A percentile compares a stretch with the other conserved stretches of the same genome.
phyloP scores from a whole-genome alignment of 2,797 vertebrate species.

The Salmo trutta region DNA sequence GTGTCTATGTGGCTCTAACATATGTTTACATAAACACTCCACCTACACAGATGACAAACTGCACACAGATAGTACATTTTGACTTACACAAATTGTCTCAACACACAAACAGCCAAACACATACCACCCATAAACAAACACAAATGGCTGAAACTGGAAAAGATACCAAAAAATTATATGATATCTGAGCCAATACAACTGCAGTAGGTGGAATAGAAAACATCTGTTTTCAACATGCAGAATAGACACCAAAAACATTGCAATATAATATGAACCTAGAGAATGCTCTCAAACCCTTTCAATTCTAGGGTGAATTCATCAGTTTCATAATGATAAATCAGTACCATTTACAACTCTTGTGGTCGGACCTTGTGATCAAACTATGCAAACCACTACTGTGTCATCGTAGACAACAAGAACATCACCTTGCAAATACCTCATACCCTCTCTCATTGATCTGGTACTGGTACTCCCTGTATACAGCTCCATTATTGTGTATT shows the following conservation, averaged over 20 bases:
- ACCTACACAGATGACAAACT: constrained; percentile 25
- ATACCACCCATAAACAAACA: neutral
- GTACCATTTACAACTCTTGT: neutral
- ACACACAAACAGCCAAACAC: neutral
- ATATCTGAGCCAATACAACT: neutral
- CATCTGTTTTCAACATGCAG: neutral
- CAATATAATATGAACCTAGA: too few relatives aligned
- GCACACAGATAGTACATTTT: constrained; percentile 17
- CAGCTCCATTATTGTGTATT: too few relatives aligned
- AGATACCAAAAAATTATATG: neutral
- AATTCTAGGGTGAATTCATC: too few relatives aligned
- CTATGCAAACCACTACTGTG: neutral
- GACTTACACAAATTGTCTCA: constrained; percentile 15
- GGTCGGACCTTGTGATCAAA: neutral
- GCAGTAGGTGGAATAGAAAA: neutral
- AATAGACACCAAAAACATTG: neutral
- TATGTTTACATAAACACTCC: constrained; percentile 19
- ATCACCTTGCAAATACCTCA: neutral
- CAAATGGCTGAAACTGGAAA: neutral
- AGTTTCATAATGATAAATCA: too few relatives aligned
- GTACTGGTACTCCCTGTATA: too few relatives aligned
- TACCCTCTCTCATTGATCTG: too few relatives aligned
- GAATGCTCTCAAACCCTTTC: too few relatives aligned
- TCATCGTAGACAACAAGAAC: neutral
- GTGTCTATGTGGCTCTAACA: constrained; percentile 1